These are phyloP conservation scores for Manis javanica DNA, from an alignment of 2,797 vertebrate species.

Conservation along the genomic window DNA sequence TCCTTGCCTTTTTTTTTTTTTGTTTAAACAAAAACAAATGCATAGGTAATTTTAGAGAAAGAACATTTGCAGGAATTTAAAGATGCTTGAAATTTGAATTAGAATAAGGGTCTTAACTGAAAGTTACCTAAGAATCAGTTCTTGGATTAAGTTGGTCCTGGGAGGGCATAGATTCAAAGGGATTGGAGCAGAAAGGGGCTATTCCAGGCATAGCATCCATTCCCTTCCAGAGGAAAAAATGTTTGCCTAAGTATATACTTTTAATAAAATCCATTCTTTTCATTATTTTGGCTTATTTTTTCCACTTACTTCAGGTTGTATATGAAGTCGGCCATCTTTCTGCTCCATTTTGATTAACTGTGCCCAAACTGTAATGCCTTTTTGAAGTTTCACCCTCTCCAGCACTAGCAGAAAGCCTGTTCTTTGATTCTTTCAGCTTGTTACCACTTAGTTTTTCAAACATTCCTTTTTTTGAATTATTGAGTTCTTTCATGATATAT, in stretches of 20 bases:
- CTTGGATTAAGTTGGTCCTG: not conserved
- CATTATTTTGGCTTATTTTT: not conserved
- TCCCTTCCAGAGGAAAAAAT: not conserved
- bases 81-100: not conserved
- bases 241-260: not conserved
- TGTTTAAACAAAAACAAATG: slow-evolving; percentile 17
- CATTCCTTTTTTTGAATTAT: not conserved
- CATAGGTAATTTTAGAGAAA: slow-evolving; percentile 44
- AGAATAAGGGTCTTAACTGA: slow-evolving; percentile 36
- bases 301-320: not conserved
- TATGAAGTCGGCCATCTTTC: not conserved
- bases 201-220: not conserved
- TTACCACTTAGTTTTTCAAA: not conserved
- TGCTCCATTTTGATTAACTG: slow-evolving; percentile 18
- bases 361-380: not conserved
- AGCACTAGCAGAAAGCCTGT: not conserved
- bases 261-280: not conserved
- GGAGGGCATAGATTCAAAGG: not conserved
- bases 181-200: not conserved
- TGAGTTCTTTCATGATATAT: not conserved
- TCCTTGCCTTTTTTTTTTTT: not conserved
- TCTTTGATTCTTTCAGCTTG: not conserved
- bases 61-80: slow-evolving; percentile 31
- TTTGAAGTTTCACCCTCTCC: not conserved
- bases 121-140: not conserved